These are phyloP conservation scores for Agrilus mali DNA, from an alignment of 2,888 invertebrate species.

Conservation along the genomic window DNA sequence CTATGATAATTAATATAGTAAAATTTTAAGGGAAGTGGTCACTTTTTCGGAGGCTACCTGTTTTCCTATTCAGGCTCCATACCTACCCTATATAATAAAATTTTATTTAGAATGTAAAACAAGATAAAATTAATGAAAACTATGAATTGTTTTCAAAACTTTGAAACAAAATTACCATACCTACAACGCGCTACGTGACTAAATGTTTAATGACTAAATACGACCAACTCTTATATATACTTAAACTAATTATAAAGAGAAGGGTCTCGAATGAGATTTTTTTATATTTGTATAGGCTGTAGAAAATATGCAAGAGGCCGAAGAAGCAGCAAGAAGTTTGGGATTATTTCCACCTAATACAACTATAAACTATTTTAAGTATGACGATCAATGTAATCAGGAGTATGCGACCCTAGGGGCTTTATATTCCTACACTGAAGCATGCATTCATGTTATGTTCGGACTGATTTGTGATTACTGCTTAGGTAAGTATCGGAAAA, in stretches of 20 bases:
- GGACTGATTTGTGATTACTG: slow-evolving; percentile 75
- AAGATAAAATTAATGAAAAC: too few species aligned
- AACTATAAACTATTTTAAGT: slow-evolving; percentile 45
- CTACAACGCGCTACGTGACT: too few species aligned
- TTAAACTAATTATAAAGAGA: neutral
- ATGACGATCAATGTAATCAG: slow-evolving; percentile 63
- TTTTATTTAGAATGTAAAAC: too few species aligned
- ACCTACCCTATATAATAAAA: too few species aligned
- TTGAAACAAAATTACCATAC: too few species aligned
- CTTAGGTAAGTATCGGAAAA: slow-evolving; percentile 48
- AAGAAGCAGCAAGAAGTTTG: slow-evolving; percentile 37
- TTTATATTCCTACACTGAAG: slow-evolving; percentile 55
- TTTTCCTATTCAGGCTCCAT: too few species aligned
- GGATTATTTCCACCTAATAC: slow-evolving; percentile 46
- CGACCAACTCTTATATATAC: too few species aligned
- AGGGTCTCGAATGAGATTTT: neutral
- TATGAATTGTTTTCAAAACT: too few species aligned
- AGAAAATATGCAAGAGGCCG: slow-evolving; percentile 50
- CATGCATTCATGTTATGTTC: slow-evolving; percentile 66
- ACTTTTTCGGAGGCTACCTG: too few species aligned
- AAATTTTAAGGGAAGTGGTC: too few species aligned
- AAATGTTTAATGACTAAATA: too few species aligned
- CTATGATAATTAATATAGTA: too few species aligned
- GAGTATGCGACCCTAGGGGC: slow-evolving; percentile 59
- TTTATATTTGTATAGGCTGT: slow-evolving; percentile 37